phyloP scores from a whole-genome alignment of 2,113 vertebrate genomes.

The Peucedramus taeniatus region DNA sequence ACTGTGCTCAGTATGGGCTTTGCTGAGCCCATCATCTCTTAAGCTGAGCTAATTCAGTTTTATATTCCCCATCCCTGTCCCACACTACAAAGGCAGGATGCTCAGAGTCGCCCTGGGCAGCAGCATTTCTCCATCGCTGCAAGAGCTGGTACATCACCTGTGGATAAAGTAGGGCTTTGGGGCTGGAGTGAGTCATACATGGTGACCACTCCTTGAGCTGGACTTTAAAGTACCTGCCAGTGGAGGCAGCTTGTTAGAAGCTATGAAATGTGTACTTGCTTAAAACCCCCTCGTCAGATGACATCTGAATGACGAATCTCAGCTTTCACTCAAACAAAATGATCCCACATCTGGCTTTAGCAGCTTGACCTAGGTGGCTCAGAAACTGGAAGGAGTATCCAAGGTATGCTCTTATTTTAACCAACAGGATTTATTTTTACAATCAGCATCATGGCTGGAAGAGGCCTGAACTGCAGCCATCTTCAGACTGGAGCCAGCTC shows the following conservation, averaged over 20 bases:
- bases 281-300: background rate
- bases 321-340: background rate
- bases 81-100: background rate
- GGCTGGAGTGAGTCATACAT: background rate
- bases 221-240: background rate
- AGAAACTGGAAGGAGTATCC: background rate
- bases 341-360: background rate
- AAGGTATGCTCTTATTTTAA: background rate
- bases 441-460: background rate
- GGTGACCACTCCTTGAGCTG: background rate
- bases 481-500: background rate
- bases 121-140: background rate
- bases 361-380: background rate
- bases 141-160: rapidly evolving
- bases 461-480: background rate
- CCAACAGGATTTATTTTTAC: background rate
- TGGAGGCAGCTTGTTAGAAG: background rate
- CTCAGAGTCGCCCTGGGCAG: background rate
- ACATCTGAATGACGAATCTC: background rate
- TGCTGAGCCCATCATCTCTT: background rate
- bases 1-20: background rate
- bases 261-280: background rate
- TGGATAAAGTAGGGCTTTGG: background rate
- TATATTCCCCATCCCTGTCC: background rate
- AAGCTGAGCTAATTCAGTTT: background rate